Conservation (phyloP, 2,113 vertebrate species). For the Campylomormyrus numenius region DNA sequence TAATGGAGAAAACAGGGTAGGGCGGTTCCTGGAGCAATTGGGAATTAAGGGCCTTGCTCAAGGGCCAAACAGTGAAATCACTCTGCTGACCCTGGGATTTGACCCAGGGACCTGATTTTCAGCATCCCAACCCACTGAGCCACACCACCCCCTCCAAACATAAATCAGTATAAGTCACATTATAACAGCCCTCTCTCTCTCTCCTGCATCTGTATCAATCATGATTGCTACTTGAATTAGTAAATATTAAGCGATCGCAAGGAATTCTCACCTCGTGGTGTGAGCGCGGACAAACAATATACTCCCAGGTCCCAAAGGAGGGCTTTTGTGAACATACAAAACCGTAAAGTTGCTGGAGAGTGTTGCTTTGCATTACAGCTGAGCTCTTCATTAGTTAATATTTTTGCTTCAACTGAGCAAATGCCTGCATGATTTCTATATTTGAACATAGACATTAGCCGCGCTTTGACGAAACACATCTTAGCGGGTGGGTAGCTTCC, state of each 20-base stretch:
- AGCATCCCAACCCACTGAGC: background rate
- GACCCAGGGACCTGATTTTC: background rate
- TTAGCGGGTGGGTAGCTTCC: background rate
- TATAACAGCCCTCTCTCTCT: background rate
- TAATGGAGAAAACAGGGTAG: background rate
- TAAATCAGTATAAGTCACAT: background rate
- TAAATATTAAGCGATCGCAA: background rate
- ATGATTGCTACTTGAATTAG: background rate
- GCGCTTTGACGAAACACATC: background rate
- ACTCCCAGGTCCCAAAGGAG: background rate
- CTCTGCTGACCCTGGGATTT: background rate
- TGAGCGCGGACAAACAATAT: background rate
- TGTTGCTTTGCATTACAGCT: background rate
- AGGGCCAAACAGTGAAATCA: background rate
- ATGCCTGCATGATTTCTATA: background rate
- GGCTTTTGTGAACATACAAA: background rate
- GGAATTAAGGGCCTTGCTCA: background rate
- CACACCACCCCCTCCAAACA: background rate
- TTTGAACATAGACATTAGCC: background rate
- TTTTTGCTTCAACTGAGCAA: background rate
- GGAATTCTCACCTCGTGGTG: constrained; percentile 23
- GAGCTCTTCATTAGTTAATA: background rate
- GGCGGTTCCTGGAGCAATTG: background rate
- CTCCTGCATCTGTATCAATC: background rate
- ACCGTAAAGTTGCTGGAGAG: background rate